A percentile compares a stretch with the other conserved stretches of the same genome.
phyloP scores from a whole-genome alignment of 2,113 vertebrate genomes.

The Narcine bancroftii region DNA sequence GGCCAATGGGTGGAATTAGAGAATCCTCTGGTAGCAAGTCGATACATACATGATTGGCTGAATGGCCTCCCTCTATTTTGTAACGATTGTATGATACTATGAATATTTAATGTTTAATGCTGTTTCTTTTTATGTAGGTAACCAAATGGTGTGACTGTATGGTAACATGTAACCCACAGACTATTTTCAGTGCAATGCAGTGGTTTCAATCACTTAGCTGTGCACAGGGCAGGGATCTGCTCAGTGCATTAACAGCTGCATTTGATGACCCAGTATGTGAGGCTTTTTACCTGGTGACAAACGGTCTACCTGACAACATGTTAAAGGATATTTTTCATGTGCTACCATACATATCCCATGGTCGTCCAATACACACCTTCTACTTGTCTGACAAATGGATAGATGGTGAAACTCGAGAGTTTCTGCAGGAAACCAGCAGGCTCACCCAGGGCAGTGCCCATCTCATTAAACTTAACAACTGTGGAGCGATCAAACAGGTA shows the following conservation, averaged over 20 bases:
- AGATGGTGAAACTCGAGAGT: constrained; percentile 41
- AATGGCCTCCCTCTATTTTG: too few species aligned
- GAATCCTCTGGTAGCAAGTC: too few species aligned
- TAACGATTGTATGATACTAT: too few species aligned
- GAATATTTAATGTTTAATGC: too few species aligned
- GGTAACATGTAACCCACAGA: constrained; percentile 50
- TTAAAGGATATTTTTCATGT: constrained; percentile 43
- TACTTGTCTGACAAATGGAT: constrained; percentile 44
- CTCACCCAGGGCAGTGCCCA: constrained; percentile 53
- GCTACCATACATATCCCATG: constrained; percentile 42
- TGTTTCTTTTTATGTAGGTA: constrained; percentile 42
- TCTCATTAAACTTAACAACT: constrained; percentile 40
- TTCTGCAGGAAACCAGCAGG: constrained; percentile 47
- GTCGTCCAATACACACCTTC: constrained; percentile 48
- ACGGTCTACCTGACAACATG: constrained; percentile 43
- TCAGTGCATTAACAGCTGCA: constrained; percentile 46
- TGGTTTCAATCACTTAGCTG: constrained; percentile 55
- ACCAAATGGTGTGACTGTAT: constrained; percentile 50
- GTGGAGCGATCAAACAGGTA: constrained; percentile 47
- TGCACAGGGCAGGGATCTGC: constrained; percentile 49
- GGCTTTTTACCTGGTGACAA: constrained; percentile 49
- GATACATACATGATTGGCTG: too few species aligned
- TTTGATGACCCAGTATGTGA: constrained; percentile 53
- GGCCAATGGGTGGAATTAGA: too few species aligned
- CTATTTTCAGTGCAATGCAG: constrained; percentile 49